Conservation (phyloP, 2,797 vertebrate species). For the Odontamblyopus rebecca region DNA sequence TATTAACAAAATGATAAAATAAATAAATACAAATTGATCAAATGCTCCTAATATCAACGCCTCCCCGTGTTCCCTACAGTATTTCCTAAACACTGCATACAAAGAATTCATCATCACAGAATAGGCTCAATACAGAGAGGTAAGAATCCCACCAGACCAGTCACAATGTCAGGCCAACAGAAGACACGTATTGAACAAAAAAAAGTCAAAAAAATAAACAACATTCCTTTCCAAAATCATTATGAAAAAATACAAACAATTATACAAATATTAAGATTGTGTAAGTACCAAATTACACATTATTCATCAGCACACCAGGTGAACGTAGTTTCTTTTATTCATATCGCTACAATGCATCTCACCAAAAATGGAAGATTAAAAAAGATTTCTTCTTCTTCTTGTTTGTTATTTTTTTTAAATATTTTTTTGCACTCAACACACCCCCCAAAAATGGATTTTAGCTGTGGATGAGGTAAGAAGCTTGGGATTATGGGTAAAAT, state of each 20-base stretch:
- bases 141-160: slow-evolving; percentile 89
- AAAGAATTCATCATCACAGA: slow-evolving; percentile 97
- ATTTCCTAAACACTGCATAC: slow-evolving; percentile 96
- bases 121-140: slow-evolving; percentile 91
- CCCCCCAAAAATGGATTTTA: slow-evolving; percentile 67
- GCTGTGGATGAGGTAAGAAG: slow-evolving; percentile 79
- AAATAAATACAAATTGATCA: slow-evolving; percentile 99
- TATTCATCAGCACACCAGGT: slow-evolving; percentile 79
- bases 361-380: slow-evolving; percentile 80
- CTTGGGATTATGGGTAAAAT: slow-evolving; percentile 54
- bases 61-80: slow-evolving; percentile 91
- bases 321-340: slow-evolving; percentile 74
- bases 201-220: slow-evolving; percentile 86
- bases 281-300: slow-evolving; percentile 86
- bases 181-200: slow-evolving; percentile 81
- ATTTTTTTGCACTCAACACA: slow-evolving; percentile 73
- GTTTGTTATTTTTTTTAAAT: slow-evolving; percentile 11
- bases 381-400: slow-evolving; percentile 54
- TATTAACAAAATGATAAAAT: slow-evolving; percentile 99
- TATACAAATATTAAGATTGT: slow-evolving; percentile 86
- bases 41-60: slow-evolving; percentile 93
- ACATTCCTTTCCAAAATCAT: slow-evolving; percentile 84
- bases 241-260: slow-evolving; percentile 88
- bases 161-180: slow-evolving; percentile 87
- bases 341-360: slow-evolving; percentile 83